These are phyloP conservation scores for Pangasius macronema DNA, from an alignment of 2,797 vertebrate species.

Conservation along the genomic window DNA sequence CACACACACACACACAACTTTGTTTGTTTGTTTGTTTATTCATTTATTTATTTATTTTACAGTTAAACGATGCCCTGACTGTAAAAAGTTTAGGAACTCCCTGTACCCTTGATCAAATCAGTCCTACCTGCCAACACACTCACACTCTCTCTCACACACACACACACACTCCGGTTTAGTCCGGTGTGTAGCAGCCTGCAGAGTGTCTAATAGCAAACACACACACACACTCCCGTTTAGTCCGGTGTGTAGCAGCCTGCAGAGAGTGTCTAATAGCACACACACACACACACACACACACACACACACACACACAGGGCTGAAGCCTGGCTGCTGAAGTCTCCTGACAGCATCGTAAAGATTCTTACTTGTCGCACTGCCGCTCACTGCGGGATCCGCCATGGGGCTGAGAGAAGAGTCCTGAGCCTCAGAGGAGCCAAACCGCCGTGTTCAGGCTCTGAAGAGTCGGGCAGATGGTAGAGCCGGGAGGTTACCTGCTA, in stretches of 20 bases:
- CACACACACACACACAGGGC: not conserved
- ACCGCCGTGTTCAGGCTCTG: not conserved
- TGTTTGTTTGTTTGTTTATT: too few species aligned
- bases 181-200: not conserved
- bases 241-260: not conserved
- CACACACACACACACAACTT: too few species aligned
- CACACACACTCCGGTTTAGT: not conserved
- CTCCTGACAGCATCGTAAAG: not conserved
- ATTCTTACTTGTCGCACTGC: not conserved
- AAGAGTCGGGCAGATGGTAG: not conserved
- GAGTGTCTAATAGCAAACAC: not conserved
- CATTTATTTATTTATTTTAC: too few species aligned
- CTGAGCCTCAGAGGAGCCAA: not conserved
- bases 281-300: not conserved
- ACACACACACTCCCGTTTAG: not conserved
- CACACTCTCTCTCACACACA: not conserved
- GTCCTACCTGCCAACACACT: not conserved
- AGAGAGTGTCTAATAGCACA: not conserved
- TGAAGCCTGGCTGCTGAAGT: not conserved
- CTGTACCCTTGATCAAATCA: not conserved
- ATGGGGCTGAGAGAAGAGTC: constrained; percentile 31
- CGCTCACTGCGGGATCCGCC: not conserved
- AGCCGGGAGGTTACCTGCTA: not conserved
- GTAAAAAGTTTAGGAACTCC: not conserved
- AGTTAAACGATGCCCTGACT: not conserved